Percentiles rank a stretch among this genome's conserved stretches.
These are phyloP conservation scores for Butastur rufipennis DNA, from an alignment of 2,113 vertebrate genomes.

Conservation along the genomic window DNA sequence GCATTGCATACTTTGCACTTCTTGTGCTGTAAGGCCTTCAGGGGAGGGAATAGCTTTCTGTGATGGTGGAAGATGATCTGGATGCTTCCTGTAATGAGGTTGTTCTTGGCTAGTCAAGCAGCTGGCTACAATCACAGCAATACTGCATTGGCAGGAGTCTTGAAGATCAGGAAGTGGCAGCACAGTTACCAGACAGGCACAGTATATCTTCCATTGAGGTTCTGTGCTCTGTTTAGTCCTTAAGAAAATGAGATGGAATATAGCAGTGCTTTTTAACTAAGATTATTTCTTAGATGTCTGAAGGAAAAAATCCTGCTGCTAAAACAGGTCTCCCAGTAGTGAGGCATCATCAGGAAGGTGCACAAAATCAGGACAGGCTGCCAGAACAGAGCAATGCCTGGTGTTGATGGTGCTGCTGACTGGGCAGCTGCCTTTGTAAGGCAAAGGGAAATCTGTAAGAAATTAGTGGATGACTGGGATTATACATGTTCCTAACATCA, in stretches of 20 bases:
- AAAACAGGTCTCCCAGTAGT: background rate
- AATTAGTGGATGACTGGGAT: background rate
- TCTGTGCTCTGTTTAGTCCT: background rate
- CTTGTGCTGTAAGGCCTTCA: background rate
- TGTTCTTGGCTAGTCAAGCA: background rate
- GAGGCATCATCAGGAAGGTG: background rate
- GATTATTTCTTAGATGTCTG: background rate
- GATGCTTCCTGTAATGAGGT: background rate
- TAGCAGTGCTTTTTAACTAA: background rate
- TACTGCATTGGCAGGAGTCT: background rate
- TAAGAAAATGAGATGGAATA: background rate
- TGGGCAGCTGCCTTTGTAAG: background rate
- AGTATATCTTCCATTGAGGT: background rate
- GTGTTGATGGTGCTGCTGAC: background rate
- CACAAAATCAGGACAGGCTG: background rate
- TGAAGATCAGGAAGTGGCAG: background rate
- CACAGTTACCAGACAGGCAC: background rate
- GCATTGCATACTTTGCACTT: fast-evolving
- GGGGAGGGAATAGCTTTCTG: background rate
- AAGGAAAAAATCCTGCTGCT: background rate
- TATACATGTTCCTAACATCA: background rate
- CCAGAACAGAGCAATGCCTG: background rate
- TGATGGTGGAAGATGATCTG: background rate
- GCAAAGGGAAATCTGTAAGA: background rate
- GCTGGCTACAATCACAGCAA: background rate